Evolutionary conservation across 2,888 invertebrate genomes (phyloP), one percentile per base, ranked within the genome.

Genomic region (Eilema sororculum): DNA sequence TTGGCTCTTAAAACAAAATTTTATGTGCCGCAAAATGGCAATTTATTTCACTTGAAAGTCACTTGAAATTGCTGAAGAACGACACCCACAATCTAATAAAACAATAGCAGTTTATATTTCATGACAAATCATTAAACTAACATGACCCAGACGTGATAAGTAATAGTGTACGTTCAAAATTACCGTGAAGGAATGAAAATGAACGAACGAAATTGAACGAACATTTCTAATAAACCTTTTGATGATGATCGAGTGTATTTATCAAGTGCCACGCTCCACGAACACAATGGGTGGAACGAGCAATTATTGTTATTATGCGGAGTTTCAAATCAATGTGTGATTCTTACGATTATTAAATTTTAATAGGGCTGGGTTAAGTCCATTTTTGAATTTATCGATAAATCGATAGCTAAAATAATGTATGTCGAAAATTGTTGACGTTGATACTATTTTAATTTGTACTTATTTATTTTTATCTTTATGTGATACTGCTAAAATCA

Each of bases 251-350:
- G 77, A 77, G 67, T 71, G 68, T 74, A 74, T 78, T 76, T 86
- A 84, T 82, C 79, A 77, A 81, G 70, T 76, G 69, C 79, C 83
- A 82, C 80, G 83, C 77, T 80, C 65, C 75, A 70, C 24, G 72
- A 67, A 70, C 76, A 79, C 78, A 79, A 79, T 79, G 76, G 74
- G 61, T 72, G 75, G 69, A 73, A 76, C 69, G 65, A 74, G 70
- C 75, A 75, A 74, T 77, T 74, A 78, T 65, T 77, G 67, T 70
- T 67, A 73, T 74, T 74, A 75, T 71, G 72, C 59, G 66, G 65
- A 66, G 72, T 75, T 73, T 77, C 75, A 73, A 81, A 79, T 83
- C 73, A 73, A 75, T 80, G 76, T 80, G 78, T 77, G 73, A 80
- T 72, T 82, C 66, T 75, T 71, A 41, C 64, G 72, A 75, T 75